A percentile compares a stretch with the other conserved stretches of the same genome.
Conservation (phyloP, 2,888 invertebrate genomes). For the Lasioglossum morio region DNA sequence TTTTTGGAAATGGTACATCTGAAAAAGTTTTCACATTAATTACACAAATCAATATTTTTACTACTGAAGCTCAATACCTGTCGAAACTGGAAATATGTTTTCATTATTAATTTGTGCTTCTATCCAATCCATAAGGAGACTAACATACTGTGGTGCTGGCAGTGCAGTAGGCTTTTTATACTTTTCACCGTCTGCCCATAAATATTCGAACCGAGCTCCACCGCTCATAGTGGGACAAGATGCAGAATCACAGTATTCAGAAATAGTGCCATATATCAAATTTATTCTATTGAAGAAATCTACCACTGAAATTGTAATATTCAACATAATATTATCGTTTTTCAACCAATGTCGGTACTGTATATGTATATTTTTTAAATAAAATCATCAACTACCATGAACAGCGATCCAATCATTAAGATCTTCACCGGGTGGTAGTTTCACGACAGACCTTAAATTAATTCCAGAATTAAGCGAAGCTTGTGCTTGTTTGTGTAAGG, state of each 20-base stretch:
- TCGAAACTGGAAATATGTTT: conserved; percentile 92
- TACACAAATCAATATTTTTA: background rate
- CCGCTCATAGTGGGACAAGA: conserved; percentile 96
- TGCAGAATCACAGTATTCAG: conserved; percentile 92
- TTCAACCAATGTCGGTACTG: too few relatives aligned
- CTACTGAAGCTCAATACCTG: conserved; percentile 84
- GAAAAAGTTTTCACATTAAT: conserved; percentile 69
- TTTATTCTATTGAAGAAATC: conserved; percentile 98
- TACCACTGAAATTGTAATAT: conserved; percentile 88
- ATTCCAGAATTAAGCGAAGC: conserved; percentile 96
- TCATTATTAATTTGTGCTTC: conserved; percentile 96
- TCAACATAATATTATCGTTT: background rate
- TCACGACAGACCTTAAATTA: conserved; percentile 92
- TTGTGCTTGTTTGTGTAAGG: conserved; percentile 95
- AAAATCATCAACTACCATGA: conserved; percentile 88
- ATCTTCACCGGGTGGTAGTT: conserved; percentile 93
- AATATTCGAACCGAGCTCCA: conserved; percentile 94
- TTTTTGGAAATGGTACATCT: conserved; percentile 95
- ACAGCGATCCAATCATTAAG: conserved; percentile 97
- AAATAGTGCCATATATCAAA: conserved; percentile 95
- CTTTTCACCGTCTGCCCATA: conserved; percentile 94
- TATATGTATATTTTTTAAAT: background rate
- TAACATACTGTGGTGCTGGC: conserved; percentile 93
- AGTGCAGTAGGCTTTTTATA: conserved; percentile 92
- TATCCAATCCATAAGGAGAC: conserved; percentile 95